Percentiles rank a stretch among this genome's conserved stretches.
phyloP scores from a whole-genome alignment of 2,888 invertebrate species.

The Melinaea marsaeus region DNA sequence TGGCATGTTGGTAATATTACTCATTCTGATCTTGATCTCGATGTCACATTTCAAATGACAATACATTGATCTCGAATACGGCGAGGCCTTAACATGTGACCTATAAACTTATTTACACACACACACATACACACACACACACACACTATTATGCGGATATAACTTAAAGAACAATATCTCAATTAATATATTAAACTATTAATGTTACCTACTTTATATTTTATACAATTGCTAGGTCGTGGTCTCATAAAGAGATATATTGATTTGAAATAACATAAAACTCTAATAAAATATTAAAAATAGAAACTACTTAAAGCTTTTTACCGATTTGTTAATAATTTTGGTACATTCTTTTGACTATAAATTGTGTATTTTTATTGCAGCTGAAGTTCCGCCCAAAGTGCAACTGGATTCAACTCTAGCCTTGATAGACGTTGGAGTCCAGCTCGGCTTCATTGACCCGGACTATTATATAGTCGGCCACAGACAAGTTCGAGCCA shows the following conservation, averaged over 20 bases:
- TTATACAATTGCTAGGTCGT: no score
- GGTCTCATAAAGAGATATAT: no score
- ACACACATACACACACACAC: no score
- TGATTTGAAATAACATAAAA: no score
- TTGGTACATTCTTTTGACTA: neutral
- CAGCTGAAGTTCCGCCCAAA: constrained; percentile 77
- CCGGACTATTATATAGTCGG: constrained; percentile 79
- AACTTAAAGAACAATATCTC: no score
- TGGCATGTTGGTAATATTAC: neutral
- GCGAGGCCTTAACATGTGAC: neutral
- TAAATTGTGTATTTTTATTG: constrained; percentile 33
- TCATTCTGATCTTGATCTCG: neutral
- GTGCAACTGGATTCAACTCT: constrained; percentile 74
- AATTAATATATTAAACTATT: no score
- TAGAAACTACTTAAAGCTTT: no score
- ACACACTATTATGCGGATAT: no score
- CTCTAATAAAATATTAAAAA: no score
- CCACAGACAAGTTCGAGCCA: constrained; percentile 72
- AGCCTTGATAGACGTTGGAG: constrained; percentile 77
- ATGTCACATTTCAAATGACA: neutral
- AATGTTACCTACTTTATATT: no score
- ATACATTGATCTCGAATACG: neutral
- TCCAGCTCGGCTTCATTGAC: constrained; percentile 77
- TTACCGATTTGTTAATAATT: no score
- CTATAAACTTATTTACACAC: neutral